Evolutionary conservation across 2,888 invertebrate genomes (phyloP), one percentile per base, ranked within the genome.

Genomic region (Chymomyza caudatula): DNA sequence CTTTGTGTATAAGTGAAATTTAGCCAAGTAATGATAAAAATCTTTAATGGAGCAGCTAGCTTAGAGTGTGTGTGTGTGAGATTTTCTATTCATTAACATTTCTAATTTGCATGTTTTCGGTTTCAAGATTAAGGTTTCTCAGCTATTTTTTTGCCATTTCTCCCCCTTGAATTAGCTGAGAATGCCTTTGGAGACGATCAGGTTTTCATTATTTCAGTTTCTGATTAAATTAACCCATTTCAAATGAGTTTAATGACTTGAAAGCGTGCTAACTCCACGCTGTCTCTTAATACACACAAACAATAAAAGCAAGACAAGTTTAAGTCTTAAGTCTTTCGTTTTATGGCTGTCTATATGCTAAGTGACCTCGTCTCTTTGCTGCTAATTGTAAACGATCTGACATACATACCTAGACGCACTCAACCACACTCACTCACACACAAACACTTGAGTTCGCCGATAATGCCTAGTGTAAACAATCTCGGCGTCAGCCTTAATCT

Each of bases 41-140:
- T 80, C 82, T 65, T 53, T 57, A 63, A 61, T 63, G 61, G 53
- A 63, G 58, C 63, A 54, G 59, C 59, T 29, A 19, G 19, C 42
- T 47, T 47, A 47, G 49, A n/a, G 13, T 60, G 51, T 22, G 56
- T 22, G 56, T 19, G 42, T 62, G 56, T 66, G 62, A 71, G 72
- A 67, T 78, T 85, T 83, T 76, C 71, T 83, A 83, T 85, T 82
- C 78, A 83, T 83, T 85, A 80, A 79, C 78, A 80, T 83, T 84
- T 81, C 80, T 81, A 85, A 77, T 79, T 82, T 69, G 69, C 65
- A 59, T 60, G 65, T 67, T 57, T 63, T 57, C 52, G 63, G 49
- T 44, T 56, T 70, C 71, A 53, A 83, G 84, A 76, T 76, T 71
- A 76, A 77, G 78, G 68, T 73, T 65, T 55, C 56, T 57, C 55